A percentile compares a stretch with the other conserved stretches of the same genome.
These are phyloP conservation scores for Cenopis cana DNA, from an alignment of 2,888 invertebrate species.

Conservation along the genomic window DNA sequence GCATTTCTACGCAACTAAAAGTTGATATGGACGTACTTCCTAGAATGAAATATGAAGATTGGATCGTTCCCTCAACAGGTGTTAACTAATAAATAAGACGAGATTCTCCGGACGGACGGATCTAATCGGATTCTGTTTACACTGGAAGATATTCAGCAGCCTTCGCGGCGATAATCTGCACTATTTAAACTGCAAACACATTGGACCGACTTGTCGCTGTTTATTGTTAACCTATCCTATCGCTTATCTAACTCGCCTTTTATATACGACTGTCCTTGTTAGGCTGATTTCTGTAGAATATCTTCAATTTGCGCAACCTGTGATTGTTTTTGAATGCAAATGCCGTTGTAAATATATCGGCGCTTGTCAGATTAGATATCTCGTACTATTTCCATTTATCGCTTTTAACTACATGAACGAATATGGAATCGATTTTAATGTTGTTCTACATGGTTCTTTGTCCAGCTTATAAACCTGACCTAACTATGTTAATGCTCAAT, in stretches of 20 bases:
- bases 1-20: conserved; percentile 23
- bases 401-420: conserved; percentile 53
- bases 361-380: conserved; percentile 68
- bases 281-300: conserved; percentile 69
- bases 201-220: conserved; percentile 70
- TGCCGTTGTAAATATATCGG: conserved; percentile 72
- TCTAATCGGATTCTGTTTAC: conserved; percentile 81
- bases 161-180: conserved; percentile 61
- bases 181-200: conserved; percentile 74
- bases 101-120: conserved; percentile 69
- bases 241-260: conserved; percentile 67
- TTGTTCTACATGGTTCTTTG: conserved; percentile 53
- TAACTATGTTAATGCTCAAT: conserved; percentile 38
- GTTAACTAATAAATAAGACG: conserved; percentile 75
- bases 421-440: conserved; percentile 58
- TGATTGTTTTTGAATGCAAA: conserved; percentile 78
- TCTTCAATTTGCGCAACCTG: conserved; percentile 66
- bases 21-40: conserved; percentile 25
- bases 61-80: conserved; percentile 63
- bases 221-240: conserved; percentile 75
- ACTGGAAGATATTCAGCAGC: conserved; percentile 64
- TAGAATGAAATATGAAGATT: conserved; percentile 61
- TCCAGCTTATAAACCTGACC: conserved; percentile 44
- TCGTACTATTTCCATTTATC: conserved; percentile 70
- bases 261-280: conserved; percentile 74